Conservation (phyloP, 2,113 vertebrate genomes). For the Pyrgilauda ruficollis region DNA sequence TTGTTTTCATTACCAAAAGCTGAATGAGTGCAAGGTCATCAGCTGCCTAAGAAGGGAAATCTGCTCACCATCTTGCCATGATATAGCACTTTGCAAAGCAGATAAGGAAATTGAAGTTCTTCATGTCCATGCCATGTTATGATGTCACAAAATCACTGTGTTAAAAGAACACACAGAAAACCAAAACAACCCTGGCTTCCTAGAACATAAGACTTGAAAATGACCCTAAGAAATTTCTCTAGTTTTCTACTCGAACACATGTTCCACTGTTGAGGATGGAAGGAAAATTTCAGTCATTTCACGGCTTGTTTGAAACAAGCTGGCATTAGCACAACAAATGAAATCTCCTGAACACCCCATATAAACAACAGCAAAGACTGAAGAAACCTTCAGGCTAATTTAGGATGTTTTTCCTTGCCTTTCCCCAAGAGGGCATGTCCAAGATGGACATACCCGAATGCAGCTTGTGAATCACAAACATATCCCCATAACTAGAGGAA, state of each 20-base stretch:
- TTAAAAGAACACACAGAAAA: not conserved
- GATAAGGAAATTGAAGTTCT: not conserved
- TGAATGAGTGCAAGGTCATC: not conserved
- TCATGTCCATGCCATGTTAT: not conserved
- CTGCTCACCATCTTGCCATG: not conserved
- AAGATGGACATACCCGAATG: not conserved
- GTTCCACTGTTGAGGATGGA: not conserved
- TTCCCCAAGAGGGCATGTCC: not conserved
- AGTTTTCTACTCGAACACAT: not conserved
- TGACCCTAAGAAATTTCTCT: not conserved
- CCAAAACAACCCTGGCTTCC: not conserved
- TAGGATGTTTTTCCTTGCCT: not conserved
- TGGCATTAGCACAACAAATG: not conserved
- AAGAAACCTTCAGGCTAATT: not conserved
- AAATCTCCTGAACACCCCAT: not conserved
- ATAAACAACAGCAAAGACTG: not conserved
- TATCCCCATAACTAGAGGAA: not conserved
- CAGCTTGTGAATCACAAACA: not conserved
- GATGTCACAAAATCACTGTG: not conserved
- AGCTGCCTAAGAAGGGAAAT: not conserved
- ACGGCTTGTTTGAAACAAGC: slow-evolving; percentile 39
- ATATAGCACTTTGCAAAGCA: not conserved
- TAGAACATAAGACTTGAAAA: not conserved
- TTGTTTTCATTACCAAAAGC: not conserved
- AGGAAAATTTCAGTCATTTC: not conserved